A percentile compares a stretch with the other conserved stretches of the same genome.
phyloP scores from a whole-genome alignment of 2,888 invertebrate species.

The Acanthoscelides obtectus region DNA sequence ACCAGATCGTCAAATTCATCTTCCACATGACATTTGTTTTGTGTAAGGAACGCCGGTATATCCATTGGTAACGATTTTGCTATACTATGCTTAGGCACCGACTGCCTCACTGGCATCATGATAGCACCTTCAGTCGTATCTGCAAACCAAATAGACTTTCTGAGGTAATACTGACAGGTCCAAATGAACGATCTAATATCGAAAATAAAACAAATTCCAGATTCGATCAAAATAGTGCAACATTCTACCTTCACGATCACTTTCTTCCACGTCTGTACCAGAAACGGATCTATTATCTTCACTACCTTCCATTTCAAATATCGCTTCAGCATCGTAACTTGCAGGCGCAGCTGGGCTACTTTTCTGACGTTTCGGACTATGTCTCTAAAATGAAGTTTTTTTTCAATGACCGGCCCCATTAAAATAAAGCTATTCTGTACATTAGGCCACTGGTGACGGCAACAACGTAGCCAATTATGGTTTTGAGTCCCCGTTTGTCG shows the following conservation, averaged over 20 bases:
- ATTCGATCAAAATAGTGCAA: too few species aligned
- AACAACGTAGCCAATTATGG: too few species aligned
- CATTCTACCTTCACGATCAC: slow-evolving; percentile 58
- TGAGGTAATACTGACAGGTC: not conserved
- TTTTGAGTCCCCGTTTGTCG: too few species aligned
- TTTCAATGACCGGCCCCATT: too few species aligned
- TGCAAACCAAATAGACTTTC: slow-evolving; percentile 7
- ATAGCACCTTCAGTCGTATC: slow-evolving; percentile 17
- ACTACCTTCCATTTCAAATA: slow-evolving; percentile 75
- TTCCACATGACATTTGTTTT: slow-evolving; percentile 27
- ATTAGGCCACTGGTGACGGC: too few species aligned
- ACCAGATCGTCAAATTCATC: slow-evolving; percentile 49
- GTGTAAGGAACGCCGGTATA: slow-evolving; percentile 58
- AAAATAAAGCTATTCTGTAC: too few species aligned
- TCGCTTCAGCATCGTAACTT: slow-evolving; percentile 58
- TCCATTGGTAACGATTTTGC: slow-evolving; percentile 77
- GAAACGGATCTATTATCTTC: slow-evolving; percentile 51
- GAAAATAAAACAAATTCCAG: too few species aligned
- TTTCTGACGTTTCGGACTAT: slow-evolving; percentile 30
- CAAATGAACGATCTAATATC: too few species aligned
- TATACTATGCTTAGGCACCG: slow-evolving; percentile 48
- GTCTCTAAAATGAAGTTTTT: too few species aligned
- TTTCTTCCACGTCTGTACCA: slow-evolving; percentile 68
- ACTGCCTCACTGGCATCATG: slow-evolving; percentile 42
- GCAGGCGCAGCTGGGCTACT: slow-evolving; percentile 23